A percentile compares a stretch with the other conserved stretches of the same genome.
Conservation (phyloP, 2,888 invertebrate species). For the Cenopis cana region DNA sequence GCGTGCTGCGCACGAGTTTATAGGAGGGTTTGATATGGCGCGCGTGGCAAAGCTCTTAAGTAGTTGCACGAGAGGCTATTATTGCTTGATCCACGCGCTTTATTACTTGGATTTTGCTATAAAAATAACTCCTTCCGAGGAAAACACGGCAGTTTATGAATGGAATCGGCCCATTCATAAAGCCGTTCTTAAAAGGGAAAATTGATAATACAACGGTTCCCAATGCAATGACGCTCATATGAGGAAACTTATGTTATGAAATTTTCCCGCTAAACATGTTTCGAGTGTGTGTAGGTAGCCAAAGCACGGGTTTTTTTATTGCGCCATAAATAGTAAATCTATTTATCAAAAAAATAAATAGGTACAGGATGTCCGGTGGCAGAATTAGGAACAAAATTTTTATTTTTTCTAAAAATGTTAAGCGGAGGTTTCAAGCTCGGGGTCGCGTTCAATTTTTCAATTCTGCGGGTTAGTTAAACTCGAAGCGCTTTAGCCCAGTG, state of each 20-base stretch:
- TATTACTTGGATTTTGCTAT: no score
- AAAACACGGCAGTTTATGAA: constrained; percentile 29
- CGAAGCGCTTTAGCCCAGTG: no score
- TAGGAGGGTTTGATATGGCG: background rate
- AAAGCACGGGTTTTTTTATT: constrained; percentile 37
- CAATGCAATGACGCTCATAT: constrained; percentile 33
- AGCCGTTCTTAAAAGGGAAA: constrained; percentile 3
- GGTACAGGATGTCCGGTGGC: background rate
- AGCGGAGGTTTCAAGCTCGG: no score
- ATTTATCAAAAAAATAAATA: background rate
- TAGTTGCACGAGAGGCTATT: no score
- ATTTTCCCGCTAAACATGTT: constrained; percentile 36
- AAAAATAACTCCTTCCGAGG: constrained; percentile 12
- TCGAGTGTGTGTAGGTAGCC: background rate
- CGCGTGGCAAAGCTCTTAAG: no score
- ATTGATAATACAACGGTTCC: constrained; percentile 13
- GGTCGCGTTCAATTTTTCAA: no score
- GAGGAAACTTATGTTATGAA: constrained; percentile 26
- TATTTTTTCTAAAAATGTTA: no score
- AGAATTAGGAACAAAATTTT: no score
- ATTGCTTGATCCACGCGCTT: no score
- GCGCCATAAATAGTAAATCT: background rate
- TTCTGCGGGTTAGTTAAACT: no score
- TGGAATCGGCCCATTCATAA: constrained; percentile 23
- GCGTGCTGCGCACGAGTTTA: background rate